phyloP scores from a whole-genome alignment of 2,888 invertebrate species.

The Amiota communis region DNA sequence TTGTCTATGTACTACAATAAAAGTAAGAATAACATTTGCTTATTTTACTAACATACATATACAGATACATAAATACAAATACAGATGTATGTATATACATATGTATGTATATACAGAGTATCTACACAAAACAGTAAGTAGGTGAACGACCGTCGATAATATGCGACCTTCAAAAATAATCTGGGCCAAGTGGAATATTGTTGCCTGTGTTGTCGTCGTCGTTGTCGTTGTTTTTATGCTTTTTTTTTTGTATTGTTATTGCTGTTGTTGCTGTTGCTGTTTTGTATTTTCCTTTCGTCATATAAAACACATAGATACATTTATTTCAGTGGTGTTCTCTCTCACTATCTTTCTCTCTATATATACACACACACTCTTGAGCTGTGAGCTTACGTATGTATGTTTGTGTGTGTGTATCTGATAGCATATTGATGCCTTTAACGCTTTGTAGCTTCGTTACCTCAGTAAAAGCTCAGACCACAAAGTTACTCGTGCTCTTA shows the following conservation, averaged over 20 bases:
- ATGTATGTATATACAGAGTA: constrained; percentile 28
- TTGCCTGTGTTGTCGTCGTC: constrained; percentile 43
- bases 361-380: background rate
- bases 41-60: constrained; percentile 27
- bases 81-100: constrained; percentile 24
- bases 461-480: background rate
- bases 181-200: constrained; percentile 73
- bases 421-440: background rate
- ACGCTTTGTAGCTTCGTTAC: background rate
- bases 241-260: background rate
- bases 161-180: constrained; percentile 73
- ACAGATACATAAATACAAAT: constrained; percentile 23
- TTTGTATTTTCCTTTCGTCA: constrained; percentile 35
- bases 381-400: background rate
- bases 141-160: constrained; percentile 74
- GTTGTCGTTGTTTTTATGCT: background rate
- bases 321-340: constrained; percentile 8
- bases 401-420: background rate
- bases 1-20: background rate
- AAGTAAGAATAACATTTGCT: background rate
- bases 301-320: constrained; percentile 4
- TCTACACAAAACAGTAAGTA: constrained; percentile 54
- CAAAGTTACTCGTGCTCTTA: background rate
- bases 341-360: constrained; percentile 25
- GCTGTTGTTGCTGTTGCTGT: constrained; percentile 12